Evolutionary conservation across 2,888 invertebrate genomes (phyloP).

Genomic region (Erebia epiphron): DNA sequence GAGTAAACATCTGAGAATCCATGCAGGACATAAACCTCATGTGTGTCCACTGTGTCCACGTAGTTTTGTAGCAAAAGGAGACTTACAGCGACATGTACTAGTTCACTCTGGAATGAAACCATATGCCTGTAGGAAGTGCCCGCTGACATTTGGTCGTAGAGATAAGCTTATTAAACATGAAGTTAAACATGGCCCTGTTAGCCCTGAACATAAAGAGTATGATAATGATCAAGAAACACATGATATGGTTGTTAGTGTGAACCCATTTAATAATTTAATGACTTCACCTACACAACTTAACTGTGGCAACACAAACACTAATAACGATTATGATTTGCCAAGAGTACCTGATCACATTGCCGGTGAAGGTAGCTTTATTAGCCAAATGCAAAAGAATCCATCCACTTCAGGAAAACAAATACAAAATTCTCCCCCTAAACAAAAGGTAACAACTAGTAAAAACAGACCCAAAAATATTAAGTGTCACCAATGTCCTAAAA

Average conservation of each 20-base stretch:
- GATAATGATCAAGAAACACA: slow-evolving; percentile 65
- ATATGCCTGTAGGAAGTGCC: slow-evolving; percentile 85
- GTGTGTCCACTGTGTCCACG: slow-evolving; percentile 88
- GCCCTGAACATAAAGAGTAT: slow-evolving; percentile 59
- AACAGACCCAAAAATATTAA: slow-evolving; percentile 78
- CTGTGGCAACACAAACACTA: slow-evolving; percentile 50
- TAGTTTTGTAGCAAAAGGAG: slow-evolving; percentile 87
- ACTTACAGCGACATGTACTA: slow-evolving; percentile 85
- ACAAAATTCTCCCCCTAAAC: slow-evolving; percentile 63
- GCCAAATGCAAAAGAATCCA: slow-evolving; percentile 65
- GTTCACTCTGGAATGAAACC: slow-evolving; percentile 87
- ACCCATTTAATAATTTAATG: slow-evolving; percentile 81
- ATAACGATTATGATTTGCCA: slow-evolving; percentile 69
- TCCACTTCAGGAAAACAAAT: slow-evolving; percentile 55
- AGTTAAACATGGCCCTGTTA: slow-evolving; percentile 80
- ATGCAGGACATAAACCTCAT: slow-evolving; percentile 87
- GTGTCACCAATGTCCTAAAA: slow-evolving; percentile 79
- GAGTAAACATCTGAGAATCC: slow-evolving; percentile 88
- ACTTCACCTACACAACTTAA: slow-evolving; percentile 66
- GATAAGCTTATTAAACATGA: slow-evolving; percentile 88
- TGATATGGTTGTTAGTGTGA: slow-evolving; percentile 84
- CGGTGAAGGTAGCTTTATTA: slow-evolving; percentile 74
- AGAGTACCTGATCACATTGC: slow-evolving; percentile 79
- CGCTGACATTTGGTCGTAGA: slow-evolving; percentile 85
- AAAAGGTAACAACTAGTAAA: slow-evolving; percentile 59